phyloP scores from a whole-genome alignment of 2,113 vertebrate species.

The Trichechus manatus region DNA sequence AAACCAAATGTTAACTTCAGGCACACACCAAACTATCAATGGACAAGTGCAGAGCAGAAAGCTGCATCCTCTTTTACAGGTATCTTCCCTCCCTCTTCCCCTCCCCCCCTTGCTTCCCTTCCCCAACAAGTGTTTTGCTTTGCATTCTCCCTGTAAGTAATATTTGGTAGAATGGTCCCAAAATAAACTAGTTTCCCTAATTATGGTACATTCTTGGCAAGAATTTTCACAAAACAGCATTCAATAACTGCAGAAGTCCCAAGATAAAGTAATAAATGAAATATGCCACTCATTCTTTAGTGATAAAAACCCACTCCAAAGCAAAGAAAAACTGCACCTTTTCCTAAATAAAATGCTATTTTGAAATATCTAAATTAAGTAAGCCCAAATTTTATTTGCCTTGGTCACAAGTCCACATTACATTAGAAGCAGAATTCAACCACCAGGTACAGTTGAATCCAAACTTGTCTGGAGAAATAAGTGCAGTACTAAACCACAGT shows the following conservation, averaged over 20 bases:
- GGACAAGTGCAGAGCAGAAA: neutral
- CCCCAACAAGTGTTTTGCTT: slow-evolving; percentile 57
- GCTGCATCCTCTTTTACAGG: neutral
- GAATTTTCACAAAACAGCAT: slow-evolving; percentile 48
- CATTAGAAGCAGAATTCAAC: slow-evolving; percentile 59
- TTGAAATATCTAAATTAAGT: slow-evolving; percentile 60
- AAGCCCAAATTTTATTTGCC: slow-evolving; percentile 58
- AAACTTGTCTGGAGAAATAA: slow-evolving; percentile 49
- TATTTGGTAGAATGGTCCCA: slow-evolving; percentile 19
- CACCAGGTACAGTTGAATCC: neutral
- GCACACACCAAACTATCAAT: slow-evolving; percentile 33
- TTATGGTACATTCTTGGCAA: neutral
- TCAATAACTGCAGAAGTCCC: slow-evolving; percentile 23
- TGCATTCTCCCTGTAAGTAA: slow-evolving; percentile 34
- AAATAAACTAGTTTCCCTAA: slow-evolving; percentile 59
- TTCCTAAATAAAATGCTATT: slow-evolving; percentile 58
- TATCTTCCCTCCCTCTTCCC: neutral
- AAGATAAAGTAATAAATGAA: slow-evolving; percentile 47
- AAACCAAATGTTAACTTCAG: slow-evolving; percentile 67
- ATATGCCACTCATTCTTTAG: slow-evolving; percentile 36
- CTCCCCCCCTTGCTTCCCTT: neutral
- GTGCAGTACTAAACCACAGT: slow-evolving; percentile 13
- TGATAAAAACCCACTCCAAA: slow-evolving; percentile 56
- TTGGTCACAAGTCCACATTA: slow-evolving; percentile 25
- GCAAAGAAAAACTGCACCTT: slow-evolving; percentile 56